Conservation (phyloP, 2,113 vertebrate species). For the Pelusios castaneus region DNA sequence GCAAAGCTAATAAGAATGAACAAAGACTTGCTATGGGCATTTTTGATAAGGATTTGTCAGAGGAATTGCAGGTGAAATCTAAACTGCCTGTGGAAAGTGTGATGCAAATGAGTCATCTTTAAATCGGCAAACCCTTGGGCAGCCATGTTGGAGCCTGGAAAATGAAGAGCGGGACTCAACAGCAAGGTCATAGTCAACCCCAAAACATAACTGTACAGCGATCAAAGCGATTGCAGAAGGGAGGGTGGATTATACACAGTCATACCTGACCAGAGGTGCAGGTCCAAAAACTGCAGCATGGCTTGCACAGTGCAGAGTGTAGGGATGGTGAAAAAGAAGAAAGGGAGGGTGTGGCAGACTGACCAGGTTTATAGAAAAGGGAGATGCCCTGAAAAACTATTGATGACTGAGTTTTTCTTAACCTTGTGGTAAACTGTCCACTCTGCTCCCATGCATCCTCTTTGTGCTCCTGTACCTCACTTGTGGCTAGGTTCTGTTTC, state of each 20-base stretch:
- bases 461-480: no score
- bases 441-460: no score
- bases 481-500: no score
- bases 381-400: rapidly evolving
- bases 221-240: not conserved
- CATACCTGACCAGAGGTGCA: rapidly evolving
- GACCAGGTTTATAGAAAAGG: rapidly evolving
- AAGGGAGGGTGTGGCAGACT: not conserved
- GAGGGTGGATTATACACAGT: rapidly evolving
- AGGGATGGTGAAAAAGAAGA: not conserved
- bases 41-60: constrained; percentile 65
- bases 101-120: constrained; percentile 2
- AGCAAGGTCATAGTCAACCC: not conserved
- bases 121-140: rapidly evolving
- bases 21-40: constrained; percentile 65
- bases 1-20: constrained; percentile 59
- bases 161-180: not conserved
- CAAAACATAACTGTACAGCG: rapidly evolving
- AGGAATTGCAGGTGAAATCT: constrained; percentile 62
- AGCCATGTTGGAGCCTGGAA: rapidly evolving
- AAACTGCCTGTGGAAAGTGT: constrained; percentile 10
- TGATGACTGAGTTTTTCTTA: not conserved
- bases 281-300: not conserved
- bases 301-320: rapidly evolving
- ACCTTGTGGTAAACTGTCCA: no score